These are phyloP conservation scores for Kryptopterus vitreolus DNA, from an alignment of 2,797 vertebrate species.

Conservation along the genomic window DNA sequence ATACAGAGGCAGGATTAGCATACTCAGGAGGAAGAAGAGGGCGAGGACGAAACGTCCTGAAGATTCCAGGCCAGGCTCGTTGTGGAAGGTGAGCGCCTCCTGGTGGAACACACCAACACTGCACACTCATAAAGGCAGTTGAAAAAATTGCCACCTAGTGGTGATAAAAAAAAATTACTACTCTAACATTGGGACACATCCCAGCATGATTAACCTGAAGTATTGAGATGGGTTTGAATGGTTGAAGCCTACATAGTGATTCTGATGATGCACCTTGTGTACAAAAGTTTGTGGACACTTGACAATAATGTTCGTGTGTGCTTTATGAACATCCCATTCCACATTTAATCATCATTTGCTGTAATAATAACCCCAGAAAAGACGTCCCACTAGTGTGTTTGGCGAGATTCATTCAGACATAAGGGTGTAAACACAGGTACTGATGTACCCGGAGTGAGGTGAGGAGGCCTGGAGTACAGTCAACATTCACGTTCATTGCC, in stretches of 20 bases:
- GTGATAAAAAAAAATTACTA: not conserved
- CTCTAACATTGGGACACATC: not conserved
- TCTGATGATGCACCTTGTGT: not conserved
- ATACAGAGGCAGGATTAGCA: not conserved
- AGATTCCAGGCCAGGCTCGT: slow-evolving; percentile 29
- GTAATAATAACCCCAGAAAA: too few species aligned
- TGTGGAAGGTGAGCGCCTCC: slow-evolving; percentile 22
- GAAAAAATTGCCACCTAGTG: not conserved
- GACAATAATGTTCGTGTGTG: too few species aligned
- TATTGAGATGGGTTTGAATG: not conserved
- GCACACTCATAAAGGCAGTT: not conserved
- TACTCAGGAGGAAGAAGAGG: slow-evolving; percentile 12
- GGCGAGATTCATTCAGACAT: too few species aligned
- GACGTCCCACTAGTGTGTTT: too few species aligned
- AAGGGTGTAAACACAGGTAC: too few species aligned
- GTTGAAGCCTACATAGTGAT: not conserved
- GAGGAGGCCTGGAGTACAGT: too few species aligned
- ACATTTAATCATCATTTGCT: too few species aligned
- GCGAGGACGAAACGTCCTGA: slow-evolving; percentile 13
- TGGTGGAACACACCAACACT: not conserved
- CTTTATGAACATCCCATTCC: too few species aligned
- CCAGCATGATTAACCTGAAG: not conserved
- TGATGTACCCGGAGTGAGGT: too few species aligned
- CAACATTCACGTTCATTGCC: too few species aligned
- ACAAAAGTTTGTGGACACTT: too few species aligned